These are phyloP conservation scores for Platysternon megacephalum DNA, from an alignment of 2,113 vertebrate genomes.

Conservation along the genomic window DNA sequence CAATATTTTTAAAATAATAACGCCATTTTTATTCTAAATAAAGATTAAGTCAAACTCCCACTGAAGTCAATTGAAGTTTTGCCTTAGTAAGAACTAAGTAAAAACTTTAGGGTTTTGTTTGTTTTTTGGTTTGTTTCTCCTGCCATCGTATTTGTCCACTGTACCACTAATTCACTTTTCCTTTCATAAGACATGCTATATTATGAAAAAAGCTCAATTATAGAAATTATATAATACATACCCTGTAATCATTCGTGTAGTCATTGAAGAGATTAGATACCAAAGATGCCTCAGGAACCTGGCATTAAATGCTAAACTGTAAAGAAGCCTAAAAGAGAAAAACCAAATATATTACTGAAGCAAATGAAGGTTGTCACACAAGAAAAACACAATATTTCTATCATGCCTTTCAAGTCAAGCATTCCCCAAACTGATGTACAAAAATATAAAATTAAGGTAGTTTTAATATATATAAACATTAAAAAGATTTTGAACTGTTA, in stretches of 20 bases:
- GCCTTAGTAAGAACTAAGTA: neutral
- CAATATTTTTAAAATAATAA: neutral
- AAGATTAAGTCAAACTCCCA: neutral
- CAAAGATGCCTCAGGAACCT: slow-evolving; percentile 96
- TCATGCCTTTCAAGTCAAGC: neutral
- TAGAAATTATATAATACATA: slow-evolving; percentile 72
- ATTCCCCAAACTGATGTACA: neutral
- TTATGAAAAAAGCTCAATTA: neutral
- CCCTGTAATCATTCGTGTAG: slow-evolving; percentile 98
- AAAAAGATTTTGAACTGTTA: neutral
- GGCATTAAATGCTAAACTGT: slow-evolving; percentile 98
- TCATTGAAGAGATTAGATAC: slow-evolving; percentile 97
- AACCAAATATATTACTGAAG: slow-evolving; percentile 4
- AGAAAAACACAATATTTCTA: neutral
- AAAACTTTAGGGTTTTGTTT: neutral
- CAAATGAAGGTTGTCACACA: neutral
- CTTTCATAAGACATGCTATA: neutral
- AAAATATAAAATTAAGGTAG: neutral
- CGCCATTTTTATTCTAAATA: neutral
- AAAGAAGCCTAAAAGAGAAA: slow-evolving; percentile 89
- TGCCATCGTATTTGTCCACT: fast-evolving
- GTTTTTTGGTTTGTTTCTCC: neutral
- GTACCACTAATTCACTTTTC: neutral
- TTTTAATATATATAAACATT: neutral
- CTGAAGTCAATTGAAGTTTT: neutral